These are phyloP conservation scores for Triplophysa rosa DNA, from an alignment of 2,113 vertebrate genomes.

Conservation along the genomic window DNA sequence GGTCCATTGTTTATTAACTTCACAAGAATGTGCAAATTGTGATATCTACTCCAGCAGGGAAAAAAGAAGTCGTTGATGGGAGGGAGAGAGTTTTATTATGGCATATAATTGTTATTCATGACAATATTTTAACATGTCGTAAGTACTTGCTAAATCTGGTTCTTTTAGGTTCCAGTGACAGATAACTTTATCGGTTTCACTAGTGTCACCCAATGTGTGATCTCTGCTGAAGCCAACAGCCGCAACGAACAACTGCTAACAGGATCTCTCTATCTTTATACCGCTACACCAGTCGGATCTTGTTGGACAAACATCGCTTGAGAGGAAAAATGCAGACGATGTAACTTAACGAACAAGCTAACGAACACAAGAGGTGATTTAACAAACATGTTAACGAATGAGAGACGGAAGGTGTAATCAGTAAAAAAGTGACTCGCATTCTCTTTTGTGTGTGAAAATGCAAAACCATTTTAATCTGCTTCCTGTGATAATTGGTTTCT, in stretches of 20 bases:
- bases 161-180: slow-evolving; percentile 36
- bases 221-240: slow-evolving; percentile 18
- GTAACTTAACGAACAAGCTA: slow-evolving; percentile 16
- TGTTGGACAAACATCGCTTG: slow-evolving; percentile 49
- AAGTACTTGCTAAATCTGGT: slow-evolving; percentile 40
- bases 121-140: slow-evolving; percentile 36
- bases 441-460: slow-evolving; percentile 57
- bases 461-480: slow-evolving; percentile 66
- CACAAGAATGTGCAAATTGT: background rate
- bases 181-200: slow-evolving; percentile 33
- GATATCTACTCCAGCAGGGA: background rate
- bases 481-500: slow-evolving; percentile 71
- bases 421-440: slow-evolving; percentile 56
- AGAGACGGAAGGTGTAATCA: slow-evolving; percentile 56
- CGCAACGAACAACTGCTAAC: slow-evolving; percentile 26
- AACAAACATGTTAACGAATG: slow-evolving; percentile 40
- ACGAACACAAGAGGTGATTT: slow-evolving; percentile 35
- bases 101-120: slow-evolving; percentile 39
- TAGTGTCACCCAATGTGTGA: slow-evolving; percentile 38
- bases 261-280: slow-evolving; percentile 3
- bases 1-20: background rate
- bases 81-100: slow-evolving; percentile 16
- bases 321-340: slow-evolving; percentile 24
- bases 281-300: slow-evolving; percentile 24
- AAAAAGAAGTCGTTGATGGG: background rate